Percentiles rank a stretch among this genome's conserved stretches.
Evolutionary conservation across 2,797 vertebrate species (phyloP).

Genomic region (Streptopelia turtur): DNA sequence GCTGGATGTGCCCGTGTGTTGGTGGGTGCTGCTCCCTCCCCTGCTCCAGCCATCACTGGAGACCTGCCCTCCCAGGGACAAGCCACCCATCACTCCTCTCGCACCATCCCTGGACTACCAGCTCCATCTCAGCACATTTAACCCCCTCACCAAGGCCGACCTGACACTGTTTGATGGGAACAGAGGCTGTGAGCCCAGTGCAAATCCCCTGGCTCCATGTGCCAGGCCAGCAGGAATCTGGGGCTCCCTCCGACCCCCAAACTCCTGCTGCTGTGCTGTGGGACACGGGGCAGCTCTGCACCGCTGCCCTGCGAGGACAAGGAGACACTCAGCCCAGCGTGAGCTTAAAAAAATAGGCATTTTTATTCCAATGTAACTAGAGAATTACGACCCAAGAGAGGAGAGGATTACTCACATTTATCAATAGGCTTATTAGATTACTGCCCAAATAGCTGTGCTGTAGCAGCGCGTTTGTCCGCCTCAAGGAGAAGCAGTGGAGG

Average conservation of each 20-base stretch:
- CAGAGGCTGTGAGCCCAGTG: not conserved
- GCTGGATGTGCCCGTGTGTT: not conserved
- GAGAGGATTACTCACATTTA: constrained; percentile 60
- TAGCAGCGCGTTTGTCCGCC: not conserved
- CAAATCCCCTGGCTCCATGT: accelerated
- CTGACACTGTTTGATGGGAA: accelerated
- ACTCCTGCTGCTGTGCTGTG: accelerated
- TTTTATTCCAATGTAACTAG: constrained; percentile 70
- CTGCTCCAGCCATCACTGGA: not conserved
- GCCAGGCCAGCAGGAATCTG: not conserved
- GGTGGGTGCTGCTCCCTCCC: not conserved
- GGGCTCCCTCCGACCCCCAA: not conserved
- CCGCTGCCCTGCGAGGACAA: constrained; percentile 8
- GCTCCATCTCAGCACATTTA: not conserved
- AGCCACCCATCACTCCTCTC: not conserved
- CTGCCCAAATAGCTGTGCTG: constrained; percentile 55
- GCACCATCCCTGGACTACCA: not conserved
- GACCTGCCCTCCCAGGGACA: not conserved
- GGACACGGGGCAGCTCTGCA: not conserved
- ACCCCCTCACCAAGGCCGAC: accelerated
- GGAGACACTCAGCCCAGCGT: constrained; percentile 13
- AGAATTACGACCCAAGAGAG: constrained; percentile 45
- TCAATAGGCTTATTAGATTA: constrained; percentile 58
- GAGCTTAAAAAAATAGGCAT: constrained; percentile 69
- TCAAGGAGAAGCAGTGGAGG: constrained; percentile 43